Evolutionary conservation across 2,113 vertebrate species (phyloP), one percentile per base, ranked within the genome.

Genomic region (Hydropotes inermis): DNA sequence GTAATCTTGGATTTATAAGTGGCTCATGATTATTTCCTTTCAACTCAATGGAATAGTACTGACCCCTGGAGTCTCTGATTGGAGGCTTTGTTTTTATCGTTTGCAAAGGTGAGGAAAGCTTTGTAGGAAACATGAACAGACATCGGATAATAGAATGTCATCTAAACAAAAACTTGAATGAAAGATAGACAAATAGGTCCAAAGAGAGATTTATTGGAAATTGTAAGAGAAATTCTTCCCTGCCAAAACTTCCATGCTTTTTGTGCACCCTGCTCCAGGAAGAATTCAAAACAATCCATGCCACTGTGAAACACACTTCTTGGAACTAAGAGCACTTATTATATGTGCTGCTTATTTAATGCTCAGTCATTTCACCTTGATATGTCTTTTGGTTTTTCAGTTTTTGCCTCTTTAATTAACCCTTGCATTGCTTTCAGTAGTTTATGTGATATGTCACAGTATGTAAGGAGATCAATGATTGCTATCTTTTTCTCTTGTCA

Each of bases 1-100:
- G 74, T 96, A 87, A 95, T 89, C 89, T 74, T 81, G 47, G 57
- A 91, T 95, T 97, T 96, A 23, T 97, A 96, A 97, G 89, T 95
- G 57, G 19, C 12, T 96, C 33, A 36, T 54, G 55, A 91, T 94
- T 94, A 83, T 94, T 97, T 89, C 47, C 90, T 97, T 96, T 96
- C 81, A 97, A 47, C n/a, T 96, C 67, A 86, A 1, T 54, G 52
- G 70, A 82, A 91, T 78, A 45, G 70, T 33, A 19, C 43, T 87
- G 54, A 96, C 82, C 60, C 67, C 45, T 64, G 81, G n/a, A 78
- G 70, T 79, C 74, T 96, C 91, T 87, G 92, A 95, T 47, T 67
- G 58, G 70, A 95, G 61, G 12, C 52, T 87, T 74, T 89, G 50
- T 84, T 96, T 94, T 87, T 70, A 47, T 86, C 92, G 28, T 94